These are phyloP conservation scores for Trisateles emortualis DNA, from an alignment of 2,888 invertebrate genomes.

Conservation along the genomic window DNA sequence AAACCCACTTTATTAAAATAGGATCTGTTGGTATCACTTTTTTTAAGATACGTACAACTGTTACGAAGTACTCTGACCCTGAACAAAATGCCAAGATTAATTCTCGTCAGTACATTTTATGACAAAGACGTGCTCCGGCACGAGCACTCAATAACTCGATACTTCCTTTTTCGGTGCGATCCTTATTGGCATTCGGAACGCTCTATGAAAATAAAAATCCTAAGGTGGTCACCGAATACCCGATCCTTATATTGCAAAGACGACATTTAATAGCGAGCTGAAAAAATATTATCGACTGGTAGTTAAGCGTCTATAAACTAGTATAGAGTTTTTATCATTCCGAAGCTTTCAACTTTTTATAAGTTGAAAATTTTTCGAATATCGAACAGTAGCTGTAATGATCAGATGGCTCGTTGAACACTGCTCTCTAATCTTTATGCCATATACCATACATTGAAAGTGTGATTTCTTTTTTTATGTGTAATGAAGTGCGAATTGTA, in stretches of 20 bases:
- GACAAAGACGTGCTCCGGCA: constrained; percentile 66
- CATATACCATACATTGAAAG: too few species aligned
- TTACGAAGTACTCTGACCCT: constrained; percentile 56
- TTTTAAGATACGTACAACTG: neutral
- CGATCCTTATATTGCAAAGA: constrained; percentile 77
- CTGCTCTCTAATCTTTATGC: neutral
- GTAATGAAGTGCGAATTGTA: constrained; percentile 34
- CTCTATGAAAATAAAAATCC: constrained; percentile 78
- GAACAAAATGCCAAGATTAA: constrained; percentile 77
- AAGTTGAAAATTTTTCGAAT: constrained; percentile 52
- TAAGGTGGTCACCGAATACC: constrained; percentile 76
- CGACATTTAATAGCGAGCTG: constrained; percentile 72
- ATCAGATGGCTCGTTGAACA: constrained; percentile 31
- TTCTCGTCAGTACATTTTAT: constrained; percentile 71
- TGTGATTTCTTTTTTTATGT: too few species aligned
- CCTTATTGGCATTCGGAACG: constrained; percentile 67
- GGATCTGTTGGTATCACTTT: constrained; percentile 52
- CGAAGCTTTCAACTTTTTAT: constrained; percentile 52
- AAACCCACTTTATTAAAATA: constrained; percentile 70
- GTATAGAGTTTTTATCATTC: constrained; percentile 62
- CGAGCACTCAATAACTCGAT: constrained; percentile 64
- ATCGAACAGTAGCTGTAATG: constrained; percentile 41
- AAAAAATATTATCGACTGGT: constrained; percentile 65
- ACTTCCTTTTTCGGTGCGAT: constrained; percentile 78
- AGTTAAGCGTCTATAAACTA: constrained; percentile 66